Evolutionary conservation across 2,888 invertebrate species (phyloP).

Genomic region (Dicyrtomina minuta): DNA sequence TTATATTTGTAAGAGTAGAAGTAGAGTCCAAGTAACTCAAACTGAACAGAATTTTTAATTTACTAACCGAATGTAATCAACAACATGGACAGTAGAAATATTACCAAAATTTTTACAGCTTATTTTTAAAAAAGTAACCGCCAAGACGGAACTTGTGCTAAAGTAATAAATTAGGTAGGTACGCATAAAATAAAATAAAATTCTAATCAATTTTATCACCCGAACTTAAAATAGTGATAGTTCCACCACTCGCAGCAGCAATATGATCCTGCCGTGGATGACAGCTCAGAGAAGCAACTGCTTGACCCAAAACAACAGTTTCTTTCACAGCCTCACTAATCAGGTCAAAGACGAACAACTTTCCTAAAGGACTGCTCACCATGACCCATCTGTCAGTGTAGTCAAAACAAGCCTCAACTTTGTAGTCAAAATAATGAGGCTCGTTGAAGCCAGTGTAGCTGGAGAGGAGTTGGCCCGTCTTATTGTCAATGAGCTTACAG

Average conservation of each 20-base stretch:
- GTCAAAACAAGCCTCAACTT: constrained; percentile 58
- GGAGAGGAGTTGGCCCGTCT: constrained; percentile 72
- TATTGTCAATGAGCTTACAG: constrained; percentile 85
- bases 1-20: too few species aligned
- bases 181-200: too few species aligned
- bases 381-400: constrained; percentile 80
- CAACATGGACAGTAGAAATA: too few species aligned
- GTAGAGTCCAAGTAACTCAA: too few species aligned
- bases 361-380: constrained; percentile 86
- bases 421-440: constrained; percentile 46
- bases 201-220: too few species aligned
- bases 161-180: too few species aligned
- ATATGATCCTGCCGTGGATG: constrained; percentile 77
- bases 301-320: constrained; percentile 59
- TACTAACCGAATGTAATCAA: too few species aligned
- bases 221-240: constrained; percentile 70
- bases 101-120: too few species aligned
- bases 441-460: constrained; percentile 76
- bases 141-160: too few species aligned
- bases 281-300: constrained; percentile 75
- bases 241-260: constrained; percentile 72
- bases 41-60: too few species aligned
- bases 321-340: too few species aligned
- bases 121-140: too few species aligned
- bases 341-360: constrained; percentile 74